These are phyloP conservation scores for Eurytoma californica DNA, from an alignment of 2,888 invertebrate species.

Conservation along the genomic window DNA sequence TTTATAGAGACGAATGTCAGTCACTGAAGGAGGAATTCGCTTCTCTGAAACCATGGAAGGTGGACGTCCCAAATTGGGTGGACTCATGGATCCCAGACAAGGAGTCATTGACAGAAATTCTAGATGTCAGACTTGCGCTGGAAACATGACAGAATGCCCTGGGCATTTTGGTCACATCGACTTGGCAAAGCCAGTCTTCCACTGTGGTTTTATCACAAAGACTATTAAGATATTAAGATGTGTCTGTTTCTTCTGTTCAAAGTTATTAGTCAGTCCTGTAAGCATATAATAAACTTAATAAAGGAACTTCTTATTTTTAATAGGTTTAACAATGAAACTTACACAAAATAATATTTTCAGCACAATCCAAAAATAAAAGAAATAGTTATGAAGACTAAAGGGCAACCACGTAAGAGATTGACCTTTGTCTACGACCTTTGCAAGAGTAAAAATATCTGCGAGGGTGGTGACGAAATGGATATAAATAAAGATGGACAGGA, in stretches of 20 bases:
- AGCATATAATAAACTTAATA: slow-evolving; percentile 25
- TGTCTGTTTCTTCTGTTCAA: slow-evolving; percentile 99
- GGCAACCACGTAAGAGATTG: slow-evolving; percentile 94
- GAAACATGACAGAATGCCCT: slow-evolving; percentile 98
- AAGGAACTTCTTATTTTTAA: not conserved
- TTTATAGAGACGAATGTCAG: slow-evolving; percentile 95
- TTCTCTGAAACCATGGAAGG: slow-evolving; percentile 99
- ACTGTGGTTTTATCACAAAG: slow-evolving; percentile 98
- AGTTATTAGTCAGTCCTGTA: slow-evolving; percentile 89
- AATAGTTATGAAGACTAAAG: slow-evolving; percentile 96
- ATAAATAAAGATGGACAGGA: slow-evolving; percentile 86
- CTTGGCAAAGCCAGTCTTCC: slow-evolving; percentile 98
- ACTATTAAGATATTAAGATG: slow-evolving; percentile 98
- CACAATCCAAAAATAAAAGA: slow-evolving; percentile 95
- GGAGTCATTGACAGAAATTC: slow-evolving; percentile 97
- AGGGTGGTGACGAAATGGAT: slow-evolving; percentile 99
- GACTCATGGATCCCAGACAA: slow-evolving; percentile 99
- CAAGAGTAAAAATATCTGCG: slow-evolving; percentile 98
- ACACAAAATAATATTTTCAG: slow-evolving; percentile 74
- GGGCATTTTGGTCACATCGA: slow-evolving; percentile 99
- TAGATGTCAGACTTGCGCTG: slow-evolving; percentile 96
- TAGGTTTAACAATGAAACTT: not conserved
- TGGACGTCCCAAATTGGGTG: slow-evolving; percentile 97
- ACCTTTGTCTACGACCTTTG: slow-evolving; percentile 98
- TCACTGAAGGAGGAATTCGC: slow-evolving; percentile 96